These are phyloP conservation scores for Platyscapa corneri DNA, from an alignment of 1,140 invertebrate genomes.

Conservation along the genomic window DNA sequence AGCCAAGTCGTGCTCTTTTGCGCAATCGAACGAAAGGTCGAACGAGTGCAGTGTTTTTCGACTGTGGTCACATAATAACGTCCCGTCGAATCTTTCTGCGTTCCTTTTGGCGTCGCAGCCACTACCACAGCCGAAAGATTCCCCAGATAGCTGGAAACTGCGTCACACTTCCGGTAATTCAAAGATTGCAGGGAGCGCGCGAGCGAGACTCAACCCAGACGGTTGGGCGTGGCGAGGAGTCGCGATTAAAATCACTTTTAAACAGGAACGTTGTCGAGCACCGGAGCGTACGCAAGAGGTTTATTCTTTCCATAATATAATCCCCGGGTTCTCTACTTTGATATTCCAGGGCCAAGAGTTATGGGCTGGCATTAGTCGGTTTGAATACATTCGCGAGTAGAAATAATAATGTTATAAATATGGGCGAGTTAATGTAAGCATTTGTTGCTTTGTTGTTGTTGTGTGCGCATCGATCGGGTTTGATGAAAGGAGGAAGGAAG, in stretches of 20 bases:
- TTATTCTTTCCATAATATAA: background rate
- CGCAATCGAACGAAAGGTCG: no score
- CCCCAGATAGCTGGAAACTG: slow-evolving; percentile 27
- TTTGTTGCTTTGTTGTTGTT: no score
- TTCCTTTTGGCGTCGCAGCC: background rate
- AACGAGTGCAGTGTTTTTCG: no score
- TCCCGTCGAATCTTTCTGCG: background rate
- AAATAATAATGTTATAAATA: background rate
- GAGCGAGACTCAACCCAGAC: slow-evolving; percentile 16
- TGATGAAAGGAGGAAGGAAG: background rate
- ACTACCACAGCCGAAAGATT: background rate
- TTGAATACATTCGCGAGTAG: background rate
- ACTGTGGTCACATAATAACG: no score
- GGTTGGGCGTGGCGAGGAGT: slow-evolving; percentile 25
- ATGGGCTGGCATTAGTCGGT: background rate
- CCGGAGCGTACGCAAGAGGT: background rate
- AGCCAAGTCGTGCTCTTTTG: no score
- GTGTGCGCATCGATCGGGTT: background rate
- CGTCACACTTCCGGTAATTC: slow-evolving; percentile 21
- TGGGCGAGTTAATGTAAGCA: background rate
- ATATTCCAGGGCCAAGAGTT: background rate
- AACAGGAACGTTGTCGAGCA: background rate
- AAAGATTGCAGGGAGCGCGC: background rate
- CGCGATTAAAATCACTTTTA: slow-evolving; percentile 31
- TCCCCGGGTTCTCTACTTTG: background rate